Percentiles rank a stretch among this genome's conserved stretches.
These are phyloP conservation scores for Pseudomyrmex concolor DNA, from an alignment of 1,140 invertebrate species.

Conservation along the genomic window DNA sequence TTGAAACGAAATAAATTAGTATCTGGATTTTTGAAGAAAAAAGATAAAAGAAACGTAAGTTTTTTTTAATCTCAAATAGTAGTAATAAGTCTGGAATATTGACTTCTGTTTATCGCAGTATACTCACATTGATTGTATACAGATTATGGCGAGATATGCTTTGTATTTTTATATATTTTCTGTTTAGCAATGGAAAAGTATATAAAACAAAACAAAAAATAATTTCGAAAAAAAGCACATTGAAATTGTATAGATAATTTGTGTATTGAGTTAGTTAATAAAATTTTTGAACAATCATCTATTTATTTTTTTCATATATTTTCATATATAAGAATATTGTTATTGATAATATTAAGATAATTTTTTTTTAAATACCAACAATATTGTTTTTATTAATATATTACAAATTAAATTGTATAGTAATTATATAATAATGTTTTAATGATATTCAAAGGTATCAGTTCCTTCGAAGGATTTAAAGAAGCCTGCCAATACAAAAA, in stretches of 20 bases:
- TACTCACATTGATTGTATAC: no score
- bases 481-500: conserved; percentile 87
- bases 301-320: no score
- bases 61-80: no score
- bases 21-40: not conserved
- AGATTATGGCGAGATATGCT: no score
- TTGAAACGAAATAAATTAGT: not conserved
- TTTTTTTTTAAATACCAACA: no score
- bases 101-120: no score
- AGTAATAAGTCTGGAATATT: no score
- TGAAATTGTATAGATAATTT: conserved; percentile 6
- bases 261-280: not conserved
- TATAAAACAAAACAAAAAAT: not conserved
- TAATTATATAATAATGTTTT: conserved; percentile 52
- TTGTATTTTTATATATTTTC: no score
- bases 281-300: not conserved
- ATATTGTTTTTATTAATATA: not conserved
- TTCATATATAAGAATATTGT: conserved; percentile 24
- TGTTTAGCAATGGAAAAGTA: not conserved
- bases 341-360: conserved; percentile 3
- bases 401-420: not conserved
- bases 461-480: conserved; percentile 89
- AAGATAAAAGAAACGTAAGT: no score
- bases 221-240: no score
- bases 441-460: conserved; percentile 88